Evolutionary conservation across 2,113 vertebrate genomes (phyloP), one percentile per base, ranked within the genome.

Genomic region (Cheilinus undulatus): DNA sequence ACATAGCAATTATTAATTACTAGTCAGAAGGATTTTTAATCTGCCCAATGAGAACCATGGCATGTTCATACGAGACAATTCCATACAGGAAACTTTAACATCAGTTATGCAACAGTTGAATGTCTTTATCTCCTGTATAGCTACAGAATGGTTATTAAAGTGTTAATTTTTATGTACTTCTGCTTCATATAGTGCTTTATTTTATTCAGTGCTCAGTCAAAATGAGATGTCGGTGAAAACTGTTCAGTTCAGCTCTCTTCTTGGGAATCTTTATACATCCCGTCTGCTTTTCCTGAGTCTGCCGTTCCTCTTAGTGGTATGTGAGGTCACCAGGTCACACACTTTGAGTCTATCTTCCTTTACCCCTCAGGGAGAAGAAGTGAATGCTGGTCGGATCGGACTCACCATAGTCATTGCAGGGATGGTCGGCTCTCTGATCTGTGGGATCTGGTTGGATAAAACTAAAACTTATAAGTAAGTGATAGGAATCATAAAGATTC

Each of bases 391-490:
- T 67, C 95, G 97, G 81, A 98, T 99, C 17, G 98, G 98, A 32
- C 95, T 99, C 59, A 99, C 97, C 60, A 96, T 99, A 27, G 24
- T 99, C 69, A 91, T 99, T 2, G 92, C 96, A 0, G 98, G 98
- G 43, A 98, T 99, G 96, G 78, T 76, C 7, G 98, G 97, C 42
- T 97, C 98, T 20, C 87, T 99, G 54, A 93, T 99, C 88, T 95
- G 96, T 1, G 98, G 98, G 27, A 58, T 99, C 75, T 99, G 98
- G 96, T 88, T 99, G 88, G 98, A 99, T 91, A 95, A 83, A 90
- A 96, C 95, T 30, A 99, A 98, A 93, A 95, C 95, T 5, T 99
- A 98, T 94, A 99, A 97, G 97, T 99, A 93, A 96, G 95, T 13
- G 22, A 45, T 49, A 28, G 17, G 30, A 23, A 23, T 9, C 3